Conservation (phyloP, 2,888 invertebrate genomes). For the Agrenia bidenticulata region DNA sequence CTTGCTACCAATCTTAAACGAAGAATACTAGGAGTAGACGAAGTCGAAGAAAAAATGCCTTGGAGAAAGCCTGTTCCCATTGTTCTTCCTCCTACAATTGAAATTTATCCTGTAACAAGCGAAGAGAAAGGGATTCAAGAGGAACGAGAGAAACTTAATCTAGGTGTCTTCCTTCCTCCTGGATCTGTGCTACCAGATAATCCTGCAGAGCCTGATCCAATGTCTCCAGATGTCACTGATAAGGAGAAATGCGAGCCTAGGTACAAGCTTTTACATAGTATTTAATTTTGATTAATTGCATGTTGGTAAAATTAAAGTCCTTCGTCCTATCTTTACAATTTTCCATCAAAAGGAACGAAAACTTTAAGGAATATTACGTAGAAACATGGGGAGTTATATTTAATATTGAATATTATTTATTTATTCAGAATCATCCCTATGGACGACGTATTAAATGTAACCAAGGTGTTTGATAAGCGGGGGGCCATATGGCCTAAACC, state of each 20-base stretch:
- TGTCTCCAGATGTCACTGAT: conserved; percentile 53
- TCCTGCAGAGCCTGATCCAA: conserved; percentile 81
- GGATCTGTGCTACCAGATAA: conserved; percentile 71
- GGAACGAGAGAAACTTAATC: conserved; percentile 78
- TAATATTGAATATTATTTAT: background rate
- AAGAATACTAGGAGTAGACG: conserved; percentile 55
- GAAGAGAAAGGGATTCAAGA: conserved; percentile 84
- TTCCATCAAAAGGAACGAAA: too few species aligned
- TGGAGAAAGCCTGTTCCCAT: conserved; percentile 76
- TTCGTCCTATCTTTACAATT: background rate
- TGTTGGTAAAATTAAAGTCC: background rate
- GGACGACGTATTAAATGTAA: conserved; percentile 81
- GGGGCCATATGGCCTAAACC: conserved; percentile 82
- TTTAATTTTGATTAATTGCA: conserved; percentile 2
- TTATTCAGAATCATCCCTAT: conserved; percentile 70
- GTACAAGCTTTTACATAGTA: conserved; percentile 27
- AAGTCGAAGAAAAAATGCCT: conserved; percentile 76
- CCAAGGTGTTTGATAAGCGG: conserved; percentile 74
- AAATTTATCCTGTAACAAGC: conserved; percentile 63
- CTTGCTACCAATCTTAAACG: conserved; percentile 7
- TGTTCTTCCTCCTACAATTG: conserved; percentile 57
- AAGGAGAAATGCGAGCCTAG: conserved; percentile 29
- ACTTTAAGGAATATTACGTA: background rate
- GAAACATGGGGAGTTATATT: conserved; percentile 2
- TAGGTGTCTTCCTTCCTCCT: conserved; percentile 75